Percentiles rank a stretch among this genome's conserved stretches.
Evolutionary conservation across 2,113 vertebrate genomes (phyloP).

Genomic region (Datnioides undecimradiatus): DNA sequence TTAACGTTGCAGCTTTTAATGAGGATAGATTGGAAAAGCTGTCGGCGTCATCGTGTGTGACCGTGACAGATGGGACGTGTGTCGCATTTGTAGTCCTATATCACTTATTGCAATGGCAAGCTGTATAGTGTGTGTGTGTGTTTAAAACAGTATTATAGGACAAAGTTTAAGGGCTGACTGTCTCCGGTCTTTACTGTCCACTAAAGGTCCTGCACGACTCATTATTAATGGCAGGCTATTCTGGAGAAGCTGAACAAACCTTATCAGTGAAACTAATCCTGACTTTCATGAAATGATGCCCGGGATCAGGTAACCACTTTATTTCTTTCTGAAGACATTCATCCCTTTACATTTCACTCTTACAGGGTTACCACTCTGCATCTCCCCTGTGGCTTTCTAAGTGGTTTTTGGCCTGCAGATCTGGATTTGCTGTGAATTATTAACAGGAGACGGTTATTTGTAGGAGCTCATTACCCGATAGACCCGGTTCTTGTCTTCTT

Average conservation of each 20-base stretch:
- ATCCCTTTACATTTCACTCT: conserved; percentile 42
- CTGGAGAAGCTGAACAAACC: conserved; percentile 30
- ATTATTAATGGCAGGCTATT: conserved; percentile 55
- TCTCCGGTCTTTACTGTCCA: not conserved
- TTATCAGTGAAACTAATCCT: conserved; percentile 73
- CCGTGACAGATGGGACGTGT: not conserved
- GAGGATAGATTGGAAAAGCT: not conserved
- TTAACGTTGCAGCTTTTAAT: conserved; percentile 1
- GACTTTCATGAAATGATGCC: conserved; percentile 68
- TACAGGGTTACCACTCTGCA: conserved; percentile 65
- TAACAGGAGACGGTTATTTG: conserved; percentile 64
- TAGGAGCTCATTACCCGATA: conserved; percentile 49
- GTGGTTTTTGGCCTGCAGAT: conserved; percentile 31
- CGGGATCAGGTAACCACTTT: conserved; percentile 71
- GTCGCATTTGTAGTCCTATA: not conserved
- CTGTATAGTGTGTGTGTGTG: not conserved
- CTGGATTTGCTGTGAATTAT: conserved; percentile 71
- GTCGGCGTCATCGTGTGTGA: not conserved
- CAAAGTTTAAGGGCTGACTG: not conserved
- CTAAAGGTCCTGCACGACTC: conserved; percentile 20
- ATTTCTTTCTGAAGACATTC: conserved; percentile 56
- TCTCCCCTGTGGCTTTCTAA: conserved; percentile 7
- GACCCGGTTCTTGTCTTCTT: conserved; percentile 22
- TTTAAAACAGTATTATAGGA: not conserved
- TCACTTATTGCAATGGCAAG: not conserved